Percentiles rank a stretch among this genome's conserved stretches.
Conservation (phyloP, 2,113 vertebrate genomes). For the Neofelis nebulosa region DNA sequence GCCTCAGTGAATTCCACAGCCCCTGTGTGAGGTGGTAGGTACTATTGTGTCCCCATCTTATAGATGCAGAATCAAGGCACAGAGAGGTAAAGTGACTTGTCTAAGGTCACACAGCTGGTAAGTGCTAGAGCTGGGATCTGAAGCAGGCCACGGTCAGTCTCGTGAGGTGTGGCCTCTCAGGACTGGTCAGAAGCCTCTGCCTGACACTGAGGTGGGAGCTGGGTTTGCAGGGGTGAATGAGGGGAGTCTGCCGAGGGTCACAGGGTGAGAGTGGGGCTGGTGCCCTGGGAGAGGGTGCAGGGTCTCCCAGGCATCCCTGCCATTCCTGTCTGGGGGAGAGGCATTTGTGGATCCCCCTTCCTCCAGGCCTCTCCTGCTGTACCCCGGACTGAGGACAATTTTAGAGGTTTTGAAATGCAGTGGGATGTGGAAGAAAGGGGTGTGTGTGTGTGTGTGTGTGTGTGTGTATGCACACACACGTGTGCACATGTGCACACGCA, state of each 20-base stretch:
- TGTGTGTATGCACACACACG: rapidly evolving
- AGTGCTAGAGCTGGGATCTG: background rate
- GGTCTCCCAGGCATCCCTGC: background rate
- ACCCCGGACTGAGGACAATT: background rate
- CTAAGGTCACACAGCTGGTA: background rate
- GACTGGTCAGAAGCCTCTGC: background rate
- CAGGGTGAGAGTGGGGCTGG: rapidly evolving
- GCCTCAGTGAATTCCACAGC: background rate
- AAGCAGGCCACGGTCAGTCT: background rate
- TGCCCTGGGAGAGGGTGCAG: rapidly evolving
- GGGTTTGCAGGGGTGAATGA: background rate
- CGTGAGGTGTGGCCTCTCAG: background rate
- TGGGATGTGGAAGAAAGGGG: background rate
- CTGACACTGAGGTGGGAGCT: background rate
- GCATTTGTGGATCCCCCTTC: background rate
- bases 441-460: background rate
- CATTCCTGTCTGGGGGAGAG: background rate
- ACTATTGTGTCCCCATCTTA: background rate
- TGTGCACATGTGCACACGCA: too few species aligned
- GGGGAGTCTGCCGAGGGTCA: background rate
- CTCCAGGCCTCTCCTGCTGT: background rate
- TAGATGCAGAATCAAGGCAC: background rate
- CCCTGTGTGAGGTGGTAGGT: too few species aligned
- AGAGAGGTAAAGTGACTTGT: background rate
- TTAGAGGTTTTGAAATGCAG: background rate